These are phyloP conservation scores for Archips xylosteana DNA, from an alignment of 2,888 invertebrate genomes.

Conservation along the genomic window DNA sequence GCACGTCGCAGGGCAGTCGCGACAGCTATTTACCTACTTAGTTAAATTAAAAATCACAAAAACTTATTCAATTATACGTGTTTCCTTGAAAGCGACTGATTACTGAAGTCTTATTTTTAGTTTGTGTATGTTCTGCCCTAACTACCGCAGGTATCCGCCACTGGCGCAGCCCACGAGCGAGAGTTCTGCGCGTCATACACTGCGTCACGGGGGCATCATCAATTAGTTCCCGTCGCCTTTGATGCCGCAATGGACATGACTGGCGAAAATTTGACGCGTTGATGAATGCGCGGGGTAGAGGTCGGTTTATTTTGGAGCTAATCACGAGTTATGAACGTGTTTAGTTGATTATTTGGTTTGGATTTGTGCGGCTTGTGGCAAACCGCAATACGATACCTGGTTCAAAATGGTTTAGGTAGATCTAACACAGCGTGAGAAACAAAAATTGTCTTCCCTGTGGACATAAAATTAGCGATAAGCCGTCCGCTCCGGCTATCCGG, in stretches of 20 bases:
- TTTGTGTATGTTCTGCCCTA: neutral
- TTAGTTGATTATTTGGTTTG: neutral
- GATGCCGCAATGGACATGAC: slow-evolving; percentile 11
- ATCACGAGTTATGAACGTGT: neutral
- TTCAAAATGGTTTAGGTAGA: no score
- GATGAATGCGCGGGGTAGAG: slow-evolving; percentile 6
- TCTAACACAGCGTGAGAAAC: no score
- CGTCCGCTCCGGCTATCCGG: no score
- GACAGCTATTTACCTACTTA: no score
- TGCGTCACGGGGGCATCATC: neutral
- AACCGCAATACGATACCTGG: neutral
- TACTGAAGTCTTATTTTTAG: neutral
- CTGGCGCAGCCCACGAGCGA: neutral
- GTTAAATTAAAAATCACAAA: no score
- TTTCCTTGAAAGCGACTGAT: slow-evolving; percentile 2
- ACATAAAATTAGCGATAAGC: no score
- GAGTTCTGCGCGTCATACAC: neutral
- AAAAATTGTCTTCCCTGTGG: no score
- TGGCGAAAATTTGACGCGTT: neutral
- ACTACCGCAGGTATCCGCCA: neutral
- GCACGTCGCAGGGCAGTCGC: no score
- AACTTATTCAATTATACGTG: no score
- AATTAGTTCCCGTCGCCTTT: neutral
- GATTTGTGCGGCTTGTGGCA: neutral
- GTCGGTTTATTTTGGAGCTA: slow-evolving; percentile 15